phyloP scores from a whole-genome alignment of 2,113 vertebrate genomes.

The Melanocharis versteri region DNA sequence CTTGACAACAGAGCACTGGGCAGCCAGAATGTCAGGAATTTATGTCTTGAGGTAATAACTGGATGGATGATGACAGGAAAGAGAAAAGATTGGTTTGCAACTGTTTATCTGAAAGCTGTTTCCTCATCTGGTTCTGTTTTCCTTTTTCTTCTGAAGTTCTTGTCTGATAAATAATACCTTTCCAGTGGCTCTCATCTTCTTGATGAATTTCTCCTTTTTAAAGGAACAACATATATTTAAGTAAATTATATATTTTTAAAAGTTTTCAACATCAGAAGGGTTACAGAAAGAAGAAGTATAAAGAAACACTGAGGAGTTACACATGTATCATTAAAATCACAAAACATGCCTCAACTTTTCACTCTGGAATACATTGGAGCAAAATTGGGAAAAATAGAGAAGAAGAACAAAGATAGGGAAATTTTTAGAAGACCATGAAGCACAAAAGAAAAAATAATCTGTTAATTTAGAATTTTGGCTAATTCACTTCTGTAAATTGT shows the following conservation, averaged over 20 bases:
- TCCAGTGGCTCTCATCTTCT: neutral
- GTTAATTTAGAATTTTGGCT: neutral
- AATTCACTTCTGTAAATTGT: neutral
- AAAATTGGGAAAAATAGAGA: neutral
- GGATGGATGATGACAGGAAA: neutral
- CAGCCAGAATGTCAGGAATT: neutral
- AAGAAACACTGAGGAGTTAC: neutral
- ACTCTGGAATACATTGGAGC: neutral
- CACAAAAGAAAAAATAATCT: neutral
- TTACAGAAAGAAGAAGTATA: neutral
- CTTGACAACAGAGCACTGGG: neutral
- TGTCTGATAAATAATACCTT: neutral
- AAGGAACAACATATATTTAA: neutral
- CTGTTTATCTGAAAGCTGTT: neutral
- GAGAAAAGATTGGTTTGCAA: neutral
- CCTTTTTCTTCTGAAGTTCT: neutral
- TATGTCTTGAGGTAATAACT: neutral
- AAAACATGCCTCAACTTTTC: neutral
- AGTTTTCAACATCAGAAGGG: neutral
- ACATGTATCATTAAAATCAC: neutral
- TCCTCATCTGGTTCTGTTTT: neutral
- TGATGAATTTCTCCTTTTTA: neutral
- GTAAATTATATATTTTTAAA: neutral
- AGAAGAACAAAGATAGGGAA: neutral
- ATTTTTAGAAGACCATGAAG: neutral